Evolutionary conservation across 2,888 invertebrate genomes (phyloP).

Genomic region (Alcis repandata): DNA sequence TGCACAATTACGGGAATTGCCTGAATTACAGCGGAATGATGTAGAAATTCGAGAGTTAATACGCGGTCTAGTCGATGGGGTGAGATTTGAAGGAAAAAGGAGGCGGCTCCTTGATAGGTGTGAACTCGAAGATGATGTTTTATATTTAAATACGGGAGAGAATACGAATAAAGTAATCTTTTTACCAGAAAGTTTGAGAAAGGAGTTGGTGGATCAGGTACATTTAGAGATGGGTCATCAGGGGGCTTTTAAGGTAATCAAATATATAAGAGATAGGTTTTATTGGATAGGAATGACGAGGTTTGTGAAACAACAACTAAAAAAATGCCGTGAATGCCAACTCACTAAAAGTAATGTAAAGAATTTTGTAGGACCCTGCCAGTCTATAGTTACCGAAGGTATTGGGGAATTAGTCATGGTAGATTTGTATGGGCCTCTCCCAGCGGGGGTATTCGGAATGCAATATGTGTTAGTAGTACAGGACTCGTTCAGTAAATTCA

Average conservation of each 20-base stretch:
- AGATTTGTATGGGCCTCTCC: constrained; percentile 44
- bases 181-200: neutral
- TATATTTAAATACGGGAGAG: neutral
- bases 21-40: neutral
- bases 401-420: constrained; percentile 46
- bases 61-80: neutral
- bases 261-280: constrained; percentile 42
- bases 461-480: constrained; percentile 41
- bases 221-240: constrained; percentile 50
- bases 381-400: constrained; percentile 29
- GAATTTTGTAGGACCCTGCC: constrained; percentile 33
- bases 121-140: neutral
- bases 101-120: neutral
- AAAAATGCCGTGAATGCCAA: constrained; percentile 44
- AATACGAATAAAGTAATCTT: neutral
- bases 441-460: constrained; percentile 37
- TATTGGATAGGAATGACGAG: constrained; percentile 40
- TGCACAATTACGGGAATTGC: neutral
- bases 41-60: neutral
- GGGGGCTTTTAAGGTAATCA: constrained; percentile 43
- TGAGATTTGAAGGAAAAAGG: too few relatives aligned
- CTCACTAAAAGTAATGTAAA: constrained; percentile 34
- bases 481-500: constrained; percentile 45
- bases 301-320: constrained; percentile 30
- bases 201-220: constrained; percentile 16